phyloP scores from a whole-genome alignment of 2,797 vertebrate genomes.

The Silurus aristotelis region DNA sequence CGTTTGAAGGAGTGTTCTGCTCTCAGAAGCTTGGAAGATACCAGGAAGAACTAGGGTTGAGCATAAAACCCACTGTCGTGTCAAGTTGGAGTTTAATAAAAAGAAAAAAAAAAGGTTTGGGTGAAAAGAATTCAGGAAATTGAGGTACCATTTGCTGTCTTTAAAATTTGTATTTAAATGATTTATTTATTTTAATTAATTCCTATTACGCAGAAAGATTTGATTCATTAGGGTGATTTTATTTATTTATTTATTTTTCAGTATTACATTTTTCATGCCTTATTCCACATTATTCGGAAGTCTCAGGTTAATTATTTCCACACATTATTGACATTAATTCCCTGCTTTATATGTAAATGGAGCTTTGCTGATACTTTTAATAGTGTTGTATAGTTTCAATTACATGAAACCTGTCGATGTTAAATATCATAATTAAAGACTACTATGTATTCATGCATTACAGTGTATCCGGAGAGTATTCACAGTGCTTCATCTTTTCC shows the following conservation, averaged over 20 bases:
- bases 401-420: neutral
- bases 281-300: neutral
- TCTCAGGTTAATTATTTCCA: neutral
- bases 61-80: slow-evolving; percentile 70
- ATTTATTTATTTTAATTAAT: neutral
- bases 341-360: neutral
- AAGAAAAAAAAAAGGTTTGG: neutral
- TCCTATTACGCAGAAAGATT: neutral
- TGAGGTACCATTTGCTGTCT: neutral
- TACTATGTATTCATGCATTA: neutral
- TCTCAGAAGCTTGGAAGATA: slow-evolving; percentile 68
- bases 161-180: neutral
- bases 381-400: neutral
- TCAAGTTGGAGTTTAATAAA: slow-evolving; percentile 67
- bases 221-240: neutral
- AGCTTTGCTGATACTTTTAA: too few species aligned
- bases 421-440: neutral
- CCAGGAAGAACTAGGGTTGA: slow-evolving; percentile 60
- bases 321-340: neutral
- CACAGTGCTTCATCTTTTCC: neutral
- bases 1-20: slow-evolving; percentile 70
- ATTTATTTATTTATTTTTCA: too few species aligned
- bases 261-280: neutral
- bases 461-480: too few species aligned
- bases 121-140: neutral